Evolutionary conservation across 1,140 invertebrate genomes (phyloP), one percentile per base, ranked within the genome.

Genomic region (Papilio polyxenes): DNA sequence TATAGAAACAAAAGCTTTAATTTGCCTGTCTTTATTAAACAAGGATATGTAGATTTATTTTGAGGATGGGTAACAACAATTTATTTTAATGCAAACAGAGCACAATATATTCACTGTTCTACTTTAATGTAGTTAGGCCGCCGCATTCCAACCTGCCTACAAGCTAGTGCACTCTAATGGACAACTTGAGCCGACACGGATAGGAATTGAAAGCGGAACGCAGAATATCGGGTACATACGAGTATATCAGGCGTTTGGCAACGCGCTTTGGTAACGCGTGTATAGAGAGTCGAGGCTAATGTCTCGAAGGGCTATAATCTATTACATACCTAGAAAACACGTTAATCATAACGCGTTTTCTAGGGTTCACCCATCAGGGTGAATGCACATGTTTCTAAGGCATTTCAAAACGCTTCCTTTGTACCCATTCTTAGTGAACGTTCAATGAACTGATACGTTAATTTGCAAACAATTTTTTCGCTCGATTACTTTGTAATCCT

Each of bases 151-250:
- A 86, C 83, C 87, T 86, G 82, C 81, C 75, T 81, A 89, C 88
- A 89, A 81, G 86, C 77, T 84, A 87, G 83, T 88, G 86, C 89
- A 90, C 87, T 88, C 76, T 82, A 77, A 81, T 62, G 65, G 62
- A 75, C 59, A 77, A 76, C 76, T 81, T 82, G 78, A 81, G 69
- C n/a, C 31, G 81, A 40, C 74, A 75, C 15, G 15, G 53, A 6
- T 37, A 62, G 37, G 40, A 81, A 72, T 62, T 65, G 81, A 40
- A 53, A 81, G 56, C 20, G 51, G 56, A 80, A 83, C 75, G 74
- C 78, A 82, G 53, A 56, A 85, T 75, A 83, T 17, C 56, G 1
- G 0, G 8, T 59, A 59, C 56, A 59, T 17, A 59, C n/a, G n/a
- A n/a, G n/a, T n/a, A 31, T 31, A 31, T 31, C 23, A 59, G 0